Base-by-base conservation (phyloP, 2,113 vertebrate genomes). In the Zosterops lateralis region DNA sequence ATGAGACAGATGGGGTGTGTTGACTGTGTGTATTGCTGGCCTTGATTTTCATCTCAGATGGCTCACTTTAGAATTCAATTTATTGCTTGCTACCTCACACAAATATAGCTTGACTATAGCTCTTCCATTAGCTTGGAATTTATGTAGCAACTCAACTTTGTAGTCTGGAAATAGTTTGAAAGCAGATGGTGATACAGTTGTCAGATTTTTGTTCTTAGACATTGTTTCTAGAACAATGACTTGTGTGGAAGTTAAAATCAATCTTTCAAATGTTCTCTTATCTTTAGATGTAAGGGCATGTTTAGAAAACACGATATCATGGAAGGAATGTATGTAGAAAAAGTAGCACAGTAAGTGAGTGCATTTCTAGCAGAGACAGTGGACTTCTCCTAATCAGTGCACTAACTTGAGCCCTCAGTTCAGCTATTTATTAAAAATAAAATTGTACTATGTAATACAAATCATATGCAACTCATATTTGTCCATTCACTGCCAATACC, bases 281-380 rank as follows among this genome's bases (percentile, higher is more conserved):
- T 65, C 25, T 45, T 45, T 47, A 73, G 6, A 76, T 0, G 1
- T 29, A 83, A 76, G 19, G 14, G 3, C 2, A 0, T 62, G 16
- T 76, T 85, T 80, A 92, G 71, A 70, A 83, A 91, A 66, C 50
- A 45, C 5, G 15, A 0, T n/a, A 14, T 60, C 1, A 0, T 34
- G 45, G 47, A 77, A 34, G 16, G 4, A 70, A 34, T 40, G 9
- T n/a, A 34, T 40, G 9, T n/a, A 66, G 70, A 45, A 56, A 48
- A 88, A 72, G 8, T 18, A 48, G 4, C 25, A 24, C 15, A 4
- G 3, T 42, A 44, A 53, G 50, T 62, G 22, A 48, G 14, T 36
- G 9, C 6, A 14, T 87, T 82, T 81, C 38, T 57, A 34, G 53
- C n/a, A 61, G 65, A 65, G 31, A 24, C 19, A 28, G 10, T 60